Evolutionary conservation across 2,113 vertebrate species (phyloP).

Genomic region (Haliaeetus leucogaster): DNA sequence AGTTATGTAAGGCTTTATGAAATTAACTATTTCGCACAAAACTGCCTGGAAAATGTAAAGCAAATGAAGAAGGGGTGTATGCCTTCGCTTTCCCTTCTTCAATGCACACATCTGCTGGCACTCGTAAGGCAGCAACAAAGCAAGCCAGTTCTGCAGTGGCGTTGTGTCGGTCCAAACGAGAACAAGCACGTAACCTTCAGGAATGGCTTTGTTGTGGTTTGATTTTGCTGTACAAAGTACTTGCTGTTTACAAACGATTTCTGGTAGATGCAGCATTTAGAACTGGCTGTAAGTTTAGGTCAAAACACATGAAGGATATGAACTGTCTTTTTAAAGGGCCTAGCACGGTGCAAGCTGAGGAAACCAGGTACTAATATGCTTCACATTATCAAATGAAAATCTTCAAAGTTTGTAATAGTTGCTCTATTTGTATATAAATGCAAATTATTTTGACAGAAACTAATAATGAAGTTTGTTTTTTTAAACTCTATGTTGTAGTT

Average conservation of each 20-base stretch:
- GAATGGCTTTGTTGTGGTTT: background rate
- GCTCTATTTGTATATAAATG: background rate
- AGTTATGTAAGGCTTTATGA: background rate
- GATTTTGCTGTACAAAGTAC: background rate
- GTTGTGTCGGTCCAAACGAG: background rate
- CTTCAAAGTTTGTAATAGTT: background rate
- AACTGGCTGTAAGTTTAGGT: background rate
- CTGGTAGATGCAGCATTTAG: background rate
- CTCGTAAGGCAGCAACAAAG: background rate
- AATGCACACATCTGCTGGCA: background rate
- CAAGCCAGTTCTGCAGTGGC: background rate
- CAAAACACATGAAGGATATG: background rate
- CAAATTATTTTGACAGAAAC: slow-evolving; percentile 3
- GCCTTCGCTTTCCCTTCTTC: background rate
- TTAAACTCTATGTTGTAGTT: background rate
- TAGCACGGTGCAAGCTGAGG: background rate
- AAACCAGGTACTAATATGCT: background rate
- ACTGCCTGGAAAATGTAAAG: background rate
- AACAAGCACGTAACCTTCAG: background rate
- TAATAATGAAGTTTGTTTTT: background rate
- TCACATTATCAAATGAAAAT: background rate
- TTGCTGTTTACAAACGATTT: background rate
- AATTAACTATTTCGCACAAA: slow-evolving; percentile 17
- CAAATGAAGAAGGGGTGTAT: fast-evolving
- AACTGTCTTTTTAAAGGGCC: background rate